Conservation (phyloP, 2,888 invertebrate species). For the Ennomos fuscantarius region DNA sequence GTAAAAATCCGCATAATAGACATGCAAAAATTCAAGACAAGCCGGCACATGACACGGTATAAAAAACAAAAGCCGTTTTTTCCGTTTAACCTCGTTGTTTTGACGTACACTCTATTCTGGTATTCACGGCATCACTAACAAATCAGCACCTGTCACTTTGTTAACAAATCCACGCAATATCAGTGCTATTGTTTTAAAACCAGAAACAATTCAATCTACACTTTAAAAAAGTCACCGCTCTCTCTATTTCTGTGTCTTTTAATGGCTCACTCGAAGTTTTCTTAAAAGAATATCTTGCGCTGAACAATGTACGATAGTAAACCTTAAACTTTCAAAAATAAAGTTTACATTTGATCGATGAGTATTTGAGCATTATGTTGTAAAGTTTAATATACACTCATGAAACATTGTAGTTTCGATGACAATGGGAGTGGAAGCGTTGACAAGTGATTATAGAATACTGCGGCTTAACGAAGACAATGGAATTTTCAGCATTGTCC, state of each 20-base stretch:
- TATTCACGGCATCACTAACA: conserved; percentile 69
- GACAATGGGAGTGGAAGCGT: conserved; percentile 71
- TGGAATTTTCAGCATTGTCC: conserved; percentile 62
- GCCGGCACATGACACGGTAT: conserved; percentile 20
- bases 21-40: conserved; percentile 35
- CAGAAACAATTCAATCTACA: conserved; percentile 72
- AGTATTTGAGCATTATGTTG: conserved; percentile 26
- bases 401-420: conserved; percentile 64
- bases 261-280: conserved; percentile 50
- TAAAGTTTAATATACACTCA: conserved; percentile 39
- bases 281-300: conserved; percentile 50
- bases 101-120: conserved; percentile 71
- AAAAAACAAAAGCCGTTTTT: conserved; percentile 62
- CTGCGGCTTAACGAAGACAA: conserved; percentile 59
- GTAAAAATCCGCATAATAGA: conserved; percentile 55
- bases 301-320: conserved; percentile 21
- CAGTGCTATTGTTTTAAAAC: conserved; percentile 69
- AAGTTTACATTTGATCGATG: conserved; percentile 41
- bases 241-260: conserved; percentile 65
- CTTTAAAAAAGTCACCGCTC: conserved; percentile 56
- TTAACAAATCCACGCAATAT: conserved; percentile 67
- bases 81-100: conserved; percentile 67
- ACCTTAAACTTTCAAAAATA: conserved; percentile 35
- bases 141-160: conserved; percentile 78
- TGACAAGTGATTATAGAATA: conserved; percentile 73